These are phyloP conservation scores for Trichosurus vulpecula DNA, from an alignment of 2,797 vertebrate species.

Conservation along the genomic window DNA sequence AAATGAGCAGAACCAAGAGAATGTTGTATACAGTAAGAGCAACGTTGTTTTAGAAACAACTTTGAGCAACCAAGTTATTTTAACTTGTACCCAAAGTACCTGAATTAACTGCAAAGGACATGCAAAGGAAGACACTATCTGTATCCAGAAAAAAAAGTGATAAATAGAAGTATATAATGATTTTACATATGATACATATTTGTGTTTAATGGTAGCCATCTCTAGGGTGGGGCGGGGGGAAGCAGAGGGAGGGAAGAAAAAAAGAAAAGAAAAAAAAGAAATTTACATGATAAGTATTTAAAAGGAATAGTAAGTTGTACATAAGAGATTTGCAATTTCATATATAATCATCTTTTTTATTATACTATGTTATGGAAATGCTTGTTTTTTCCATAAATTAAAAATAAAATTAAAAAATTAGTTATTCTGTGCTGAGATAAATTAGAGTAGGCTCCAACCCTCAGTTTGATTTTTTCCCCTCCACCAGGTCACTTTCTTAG, in stretches of 20 bases:
- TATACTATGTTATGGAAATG: neutral
- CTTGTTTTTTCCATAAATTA: neutral
- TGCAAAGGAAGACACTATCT: neutral
- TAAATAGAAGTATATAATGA: neutral
- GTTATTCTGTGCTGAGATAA: slow-evolving; percentile 46
- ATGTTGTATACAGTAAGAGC: neutral
- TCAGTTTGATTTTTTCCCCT: slow-evolving; percentile 42
- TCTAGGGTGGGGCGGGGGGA: neutral
- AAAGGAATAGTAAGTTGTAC: neutral
- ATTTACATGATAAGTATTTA: neutral
- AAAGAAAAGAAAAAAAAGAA: neutral
- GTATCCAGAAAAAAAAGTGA: neutral
- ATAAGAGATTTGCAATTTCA: neutral
- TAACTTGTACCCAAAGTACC: neutral
- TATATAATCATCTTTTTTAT: neutral
- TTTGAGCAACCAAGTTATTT: neutral
- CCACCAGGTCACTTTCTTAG: slow-evolving; percentile 16
- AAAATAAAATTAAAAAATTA: neutral
- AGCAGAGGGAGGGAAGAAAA: neutral
- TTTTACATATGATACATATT: neutral
- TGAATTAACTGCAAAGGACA: neutral
- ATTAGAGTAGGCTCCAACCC: slow-evolving; percentile 45
- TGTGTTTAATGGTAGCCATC: neutral
- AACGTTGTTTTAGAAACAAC: neutral
- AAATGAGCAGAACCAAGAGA: neutral